Evolutionary conservation across 2,888 invertebrate genomes (phyloP), one percentile per base, ranked within the genome.

Genomic region (Drosophila robusta): DNA sequence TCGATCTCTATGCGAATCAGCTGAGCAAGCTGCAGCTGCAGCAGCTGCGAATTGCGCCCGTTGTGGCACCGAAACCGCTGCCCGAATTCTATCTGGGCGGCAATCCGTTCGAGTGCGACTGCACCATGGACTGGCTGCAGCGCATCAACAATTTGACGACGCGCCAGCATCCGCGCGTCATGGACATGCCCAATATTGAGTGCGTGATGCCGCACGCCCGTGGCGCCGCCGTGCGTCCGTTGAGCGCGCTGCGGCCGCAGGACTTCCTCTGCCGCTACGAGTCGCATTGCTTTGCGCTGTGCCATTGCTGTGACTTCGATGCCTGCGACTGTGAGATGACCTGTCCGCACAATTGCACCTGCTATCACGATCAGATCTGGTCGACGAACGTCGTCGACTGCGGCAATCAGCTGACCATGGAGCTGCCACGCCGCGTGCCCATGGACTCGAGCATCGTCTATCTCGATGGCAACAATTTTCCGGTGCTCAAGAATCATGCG

Each of bases 291-390:
- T 98, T 98, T 93, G 97, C 98, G 8, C 93, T 98, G 67, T 98
- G 98, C 92, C 97, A 98, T 91, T 98, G 98, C 93, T 98, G 98
- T 92, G 98, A 98, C 91, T 98, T 97, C 90, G 98, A 98, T 91
- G 97, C 97, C 69, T 98, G 98, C 92, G 98, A 98, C 93, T 98
- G 98, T 93, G 97, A 98, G 93, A 98, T 98, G 97, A 97, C 97
- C 68, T 98, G 98, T 90, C 98, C 98, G 44, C 95, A 95, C 85
- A 97, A 97, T 84, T 98, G 98, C 93, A 96, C 96, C 79, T 98
- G 98, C 92, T 98, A 97, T 93, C 97, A 98, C 92, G 98, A 98
- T 91, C 96, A 97, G 91, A 95, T 97, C 62, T 98, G 98, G 97
- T 96, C 96, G 78, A 97, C 97, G 49, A 98, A 98, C 92, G 97